Conservation (phyloP, 2,888 invertebrate genomes). For the Dynastes maya region DNA sequence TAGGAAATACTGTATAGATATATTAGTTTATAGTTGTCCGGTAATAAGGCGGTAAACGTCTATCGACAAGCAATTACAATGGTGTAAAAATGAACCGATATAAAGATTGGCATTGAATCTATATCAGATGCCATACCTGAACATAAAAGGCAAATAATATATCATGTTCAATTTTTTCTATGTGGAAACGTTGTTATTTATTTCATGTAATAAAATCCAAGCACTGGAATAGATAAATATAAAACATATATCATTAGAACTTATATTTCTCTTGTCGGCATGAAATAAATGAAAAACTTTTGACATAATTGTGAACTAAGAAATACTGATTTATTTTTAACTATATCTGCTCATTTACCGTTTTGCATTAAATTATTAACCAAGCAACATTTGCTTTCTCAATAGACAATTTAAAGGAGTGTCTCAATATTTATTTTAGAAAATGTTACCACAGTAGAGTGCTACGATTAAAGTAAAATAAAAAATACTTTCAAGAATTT, state of each 20-base stretch:
- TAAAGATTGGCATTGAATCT: conserved; percentile 44
- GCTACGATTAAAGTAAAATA: neutral
- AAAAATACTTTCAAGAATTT: conserved; percentile 5
- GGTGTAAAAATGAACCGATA: conserved; percentile 17
- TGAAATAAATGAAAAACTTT: conserved; percentile 31
- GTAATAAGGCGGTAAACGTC: neutral
- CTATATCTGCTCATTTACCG: conserved; percentile 5
- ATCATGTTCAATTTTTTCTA: conserved; percentile 36
- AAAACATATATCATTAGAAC: conserved; percentile 36
- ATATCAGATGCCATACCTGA: conserved; percentile 44
- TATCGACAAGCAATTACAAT: conserved; percentile 18
- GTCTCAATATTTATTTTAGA: conserved; percentile 10
- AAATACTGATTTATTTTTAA: conserved; percentile 31
- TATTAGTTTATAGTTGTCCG: neutral
- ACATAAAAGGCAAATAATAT: conserved; percentile 45
- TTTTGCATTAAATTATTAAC: conserved; percentile 24
- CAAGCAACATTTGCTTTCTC: conserved; percentile 9
- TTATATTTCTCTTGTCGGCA: conserved; percentile 35
- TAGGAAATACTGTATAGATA: no score
- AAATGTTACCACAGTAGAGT: neutral
- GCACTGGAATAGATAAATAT: conserved; percentile 35
- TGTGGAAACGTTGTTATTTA: conserved; percentile 39
- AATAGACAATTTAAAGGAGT: conserved; percentile 10
- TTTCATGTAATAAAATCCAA: conserved; percentile 41
- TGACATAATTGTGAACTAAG: conserved; percentile 32